phyloP scores from a whole-genome alignment of 2,888 invertebrate genomes.

The Oligia strigilis region DNA sequence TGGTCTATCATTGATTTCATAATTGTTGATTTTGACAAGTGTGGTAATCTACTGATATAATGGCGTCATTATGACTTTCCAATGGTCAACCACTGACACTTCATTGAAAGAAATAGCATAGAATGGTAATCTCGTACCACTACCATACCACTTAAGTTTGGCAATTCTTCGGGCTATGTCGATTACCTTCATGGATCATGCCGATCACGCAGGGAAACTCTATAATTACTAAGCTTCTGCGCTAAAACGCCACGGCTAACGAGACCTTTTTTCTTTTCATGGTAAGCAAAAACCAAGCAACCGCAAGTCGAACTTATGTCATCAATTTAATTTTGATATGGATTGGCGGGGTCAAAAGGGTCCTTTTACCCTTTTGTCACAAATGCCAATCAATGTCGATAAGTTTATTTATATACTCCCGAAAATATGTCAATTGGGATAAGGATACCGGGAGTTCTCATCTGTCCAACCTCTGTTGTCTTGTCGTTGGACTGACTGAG shows the following conservation, averaged over 20 bases:
- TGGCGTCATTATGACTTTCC: too few relatives aligned
- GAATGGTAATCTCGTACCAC: too few relatives aligned
- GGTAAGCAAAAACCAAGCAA: not conserved
- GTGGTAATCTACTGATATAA: too few relatives aligned
- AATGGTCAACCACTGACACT: too few relatives aligned
- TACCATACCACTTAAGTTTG: too few relatives aligned
- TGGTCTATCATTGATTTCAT: too few relatives aligned
- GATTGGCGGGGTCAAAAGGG: not conserved
- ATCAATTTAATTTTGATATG: not conserved
- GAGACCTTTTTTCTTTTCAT: not conserved
- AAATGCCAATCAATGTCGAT: constrained; percentile 9
- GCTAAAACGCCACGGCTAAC: not conserved
- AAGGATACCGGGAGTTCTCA: not conserved
- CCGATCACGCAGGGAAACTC: too few relatives aligned
- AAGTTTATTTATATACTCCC: not conserved
- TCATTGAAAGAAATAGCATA: too few relatives aligned
- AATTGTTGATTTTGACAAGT: too few relatives aligned
- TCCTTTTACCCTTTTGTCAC: not conserved
- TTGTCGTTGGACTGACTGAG: not conserved
- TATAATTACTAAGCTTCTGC: not conserved
- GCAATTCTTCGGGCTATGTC: too few relatives aligned
- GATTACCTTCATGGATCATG: too few relatives aligned
- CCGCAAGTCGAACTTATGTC: too few relatives aligned
- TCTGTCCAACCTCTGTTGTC: not conserved
- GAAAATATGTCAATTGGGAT: not conserved